Base-by-base conservation (phyloP, 2,888 invertebrate species). In the Drosophila testacea region DNA sequence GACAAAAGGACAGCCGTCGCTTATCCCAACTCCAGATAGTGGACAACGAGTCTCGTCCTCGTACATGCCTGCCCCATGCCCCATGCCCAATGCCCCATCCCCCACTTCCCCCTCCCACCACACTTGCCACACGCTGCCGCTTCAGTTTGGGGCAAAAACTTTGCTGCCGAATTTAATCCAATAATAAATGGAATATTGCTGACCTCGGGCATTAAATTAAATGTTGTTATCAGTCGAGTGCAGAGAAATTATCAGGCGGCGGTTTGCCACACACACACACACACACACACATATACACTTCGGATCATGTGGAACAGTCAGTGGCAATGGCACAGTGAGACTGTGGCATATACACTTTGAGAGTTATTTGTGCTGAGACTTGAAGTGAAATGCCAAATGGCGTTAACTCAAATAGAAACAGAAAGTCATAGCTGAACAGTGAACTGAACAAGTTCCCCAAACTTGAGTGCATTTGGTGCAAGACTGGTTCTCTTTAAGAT, bases 181-280 rank as follows among this genome's bases (percentile, higher is more conserved):
- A 92, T 92, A 92, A 92, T 92, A 92, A 92, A 92, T 92, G 92
- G 91, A 92, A 92, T 92, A 91, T 91, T 92, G 91, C 92, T 92
- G 92, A 92, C 92, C 92, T 92, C 92, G 92, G 92, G 92, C 92
- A 92, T 92, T 92, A 92, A 92, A 92, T 92, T 92, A 92, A 92
- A 92, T 91, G 92, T 92, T 92, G 92, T 92, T 92, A 92, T 92
- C 92, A 91, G 92, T 83, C 88, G 90, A 89, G 89, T 91, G 92
- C 92, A 92, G 92, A 91, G 83, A 92, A 91, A 92, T 92, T 92
- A 92, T 92, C 92, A 91, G 77, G 64, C 68, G 69, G 79, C 75
- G 79, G 76, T 69, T 76, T 69, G 57, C 64, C 62, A 65, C 65
- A 66, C 73, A 69, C 77, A 48, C 51, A 38, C 56, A 36, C 27